These are phyloP conservation scores for Spinibarbus caldwelli DNA, from an alignment of 2,797 vertebrate genomes.

Conservation along the genomic window DNA sequence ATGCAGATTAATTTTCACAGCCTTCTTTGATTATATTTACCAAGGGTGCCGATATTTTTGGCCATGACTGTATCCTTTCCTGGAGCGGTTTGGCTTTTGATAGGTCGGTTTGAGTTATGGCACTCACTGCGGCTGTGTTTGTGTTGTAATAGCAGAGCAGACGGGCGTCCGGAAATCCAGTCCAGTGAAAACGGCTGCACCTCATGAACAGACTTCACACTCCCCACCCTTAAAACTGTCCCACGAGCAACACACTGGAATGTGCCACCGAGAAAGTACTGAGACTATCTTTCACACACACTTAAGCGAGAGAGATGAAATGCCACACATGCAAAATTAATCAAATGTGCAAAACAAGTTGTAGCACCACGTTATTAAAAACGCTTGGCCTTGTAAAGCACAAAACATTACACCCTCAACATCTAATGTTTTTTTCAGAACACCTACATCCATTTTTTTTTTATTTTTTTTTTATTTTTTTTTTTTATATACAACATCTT, in stretches of 20 bases:
- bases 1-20: no score
- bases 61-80: no score
- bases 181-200: slow-evolving; percentile 46
- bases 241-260: slow-evolving; percentile 48
- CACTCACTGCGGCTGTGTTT: slow-evolving; percentile 48
- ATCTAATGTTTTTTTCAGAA: not conserved
- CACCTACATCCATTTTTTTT: not conserved
- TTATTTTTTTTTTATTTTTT: not conserved
- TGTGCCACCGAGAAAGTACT: slow-evolving; percentile 41
- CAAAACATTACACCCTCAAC: slow-evolving; percentile 9
- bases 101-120: slow-evolving; percentile 31
- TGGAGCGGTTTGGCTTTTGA: slow-evolving; percentile 13
- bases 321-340: slow-evolving; percentile 40
- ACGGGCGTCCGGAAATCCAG: slow-evolving; percentile 57
- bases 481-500: not conserved
- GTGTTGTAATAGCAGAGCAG: slow-evolving; percentile 52
- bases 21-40: no score
- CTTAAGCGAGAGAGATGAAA: not conserved
- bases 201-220: slow-evolving; percentile 45
- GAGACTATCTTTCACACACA: not conserved
- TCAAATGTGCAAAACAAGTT: slow-evolving; percentile 33
- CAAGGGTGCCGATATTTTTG: no score
- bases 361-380: not conserved
- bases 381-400: not conserved
- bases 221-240: slow-evolving; percentile 35